Conservation (phyloP, 2,797 vertebrate species). For the Thalassophryne amazonica region DNA sequence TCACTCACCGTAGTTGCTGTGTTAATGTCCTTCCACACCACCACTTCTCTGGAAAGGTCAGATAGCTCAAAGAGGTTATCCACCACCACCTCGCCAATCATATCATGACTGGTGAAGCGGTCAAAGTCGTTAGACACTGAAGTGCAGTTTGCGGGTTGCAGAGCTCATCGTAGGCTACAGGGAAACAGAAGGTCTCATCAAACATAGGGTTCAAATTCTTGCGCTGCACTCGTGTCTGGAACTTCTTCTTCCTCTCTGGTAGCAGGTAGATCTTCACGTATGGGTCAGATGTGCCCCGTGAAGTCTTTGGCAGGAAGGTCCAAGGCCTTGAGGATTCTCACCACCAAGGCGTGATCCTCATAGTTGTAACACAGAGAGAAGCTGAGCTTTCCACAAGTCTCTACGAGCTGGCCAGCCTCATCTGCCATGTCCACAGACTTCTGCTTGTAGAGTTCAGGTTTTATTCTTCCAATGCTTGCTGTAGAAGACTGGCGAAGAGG, state of each 20-base stretch:
- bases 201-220: conserved; percentile 96
- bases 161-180: conserved; percentile 90
- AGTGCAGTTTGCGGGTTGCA: conserved; percentile 95
- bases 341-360: conserved; percentile 90
- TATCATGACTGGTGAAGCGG: conserved; percentile 98
- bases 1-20: conserved; percentile 92
- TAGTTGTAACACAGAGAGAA: conserved; percentile 92
- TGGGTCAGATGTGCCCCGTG: conserved; percentile 93
- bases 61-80: conserved; percentile 98
- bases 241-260: conserved; percentile 98
- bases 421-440: conserved; percentile 95
- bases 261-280: conserved; percentile 99
- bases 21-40: conserved; percentile 97
- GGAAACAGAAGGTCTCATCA: conserved; percentile 93
- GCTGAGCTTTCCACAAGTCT: conserved; percentile 93
- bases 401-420: conserved; percentile 80
- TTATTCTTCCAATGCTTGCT: conserved; percentile 92
- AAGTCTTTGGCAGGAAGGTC: conserved; percentile 97
- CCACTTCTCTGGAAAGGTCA: conserved; percentile 94
- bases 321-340: conserved; percentile 91
- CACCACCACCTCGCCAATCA: conserved; percentile 97
- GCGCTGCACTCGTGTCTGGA: conserved; percentile 95
- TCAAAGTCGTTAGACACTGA: conserved; percentile 98
- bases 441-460: conserved; percentile 98
- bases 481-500: conserved; percentile 92